A percentile compares a stretch with the other conserved stretches of the same genome.
Conservation (phyloP, 1,140 invertebrate species). For the Drosophila bifasciata region DNA sequence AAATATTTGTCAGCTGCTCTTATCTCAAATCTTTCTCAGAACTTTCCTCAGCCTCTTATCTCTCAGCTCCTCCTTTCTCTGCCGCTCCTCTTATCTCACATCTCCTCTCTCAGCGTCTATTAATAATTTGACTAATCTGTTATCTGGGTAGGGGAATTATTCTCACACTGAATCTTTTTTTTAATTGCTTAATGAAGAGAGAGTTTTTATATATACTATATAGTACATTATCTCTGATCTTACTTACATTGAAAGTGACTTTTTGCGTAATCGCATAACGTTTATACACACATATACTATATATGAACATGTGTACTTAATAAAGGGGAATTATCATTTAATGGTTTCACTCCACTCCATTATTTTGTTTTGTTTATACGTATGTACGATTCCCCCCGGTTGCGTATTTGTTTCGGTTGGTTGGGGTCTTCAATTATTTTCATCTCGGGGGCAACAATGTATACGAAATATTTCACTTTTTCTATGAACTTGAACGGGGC, state of each 20-base stretch:
- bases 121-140: too few relatives aligned
- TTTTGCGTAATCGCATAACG: slow-evolving; percentile 11
- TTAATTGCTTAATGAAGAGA: slow-evolving; percentile 3
- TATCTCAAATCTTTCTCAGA: slow-evolving; percentile 6
- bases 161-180: slow-evolving; percentile 10
- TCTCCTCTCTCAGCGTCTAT: neutral
- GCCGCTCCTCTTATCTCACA: slow-evolving; percentile 8
- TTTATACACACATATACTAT: slow-evolving; percentile 10
- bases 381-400: slow-evolving; percentile 9
- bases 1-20: neutral
- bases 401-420: neutral
- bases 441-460: slow-evolving; percentile 13
- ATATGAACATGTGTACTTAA: slow-evolving; percentile 6
- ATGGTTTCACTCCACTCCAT: slow-evolving; percentile 11
- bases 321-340: slow-evolving; percentile 13
- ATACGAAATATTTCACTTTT: slow-evolving; percentile 1
- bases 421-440: slow-evolving; percentile 1
- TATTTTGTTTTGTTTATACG: slow-evolving; percentile 12
- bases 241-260: slow-evolving; percentile 21
- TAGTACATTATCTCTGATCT: slow-evolving; percentile 41
- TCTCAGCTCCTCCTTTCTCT: too few relatives aligned
- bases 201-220: too few relatives aligned
- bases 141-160: too few relatives aligned
- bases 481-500: slow-evolving; percentile 37
- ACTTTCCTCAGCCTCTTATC: too few relatives aligned